phyloP scores from a whole-genome alignment of 2,113 vertebrate species.

The Macrotis lagotis region DNA sequence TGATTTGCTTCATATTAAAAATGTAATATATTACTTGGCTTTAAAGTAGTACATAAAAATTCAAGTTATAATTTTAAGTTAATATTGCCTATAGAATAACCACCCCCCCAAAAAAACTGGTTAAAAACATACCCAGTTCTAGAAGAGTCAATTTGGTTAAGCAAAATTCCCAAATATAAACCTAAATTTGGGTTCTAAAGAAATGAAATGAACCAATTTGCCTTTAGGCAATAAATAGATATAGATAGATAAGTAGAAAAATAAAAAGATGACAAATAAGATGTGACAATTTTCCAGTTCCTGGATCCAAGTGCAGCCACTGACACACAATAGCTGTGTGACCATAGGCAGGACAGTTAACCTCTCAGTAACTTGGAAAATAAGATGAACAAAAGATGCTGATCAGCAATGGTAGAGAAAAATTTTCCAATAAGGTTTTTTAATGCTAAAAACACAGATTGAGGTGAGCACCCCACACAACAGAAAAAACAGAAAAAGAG shows the following conservation, averaged over 20 bases:
- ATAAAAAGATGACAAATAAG: not conserved
- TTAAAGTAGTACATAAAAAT: slow-evolving; percentile 27
- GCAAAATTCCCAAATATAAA: slow-evolving; percentile 38
- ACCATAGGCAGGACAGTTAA: not conserved
- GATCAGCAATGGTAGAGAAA: not conserved
- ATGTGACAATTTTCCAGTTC: not conserved
- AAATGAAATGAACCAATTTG: slow-evolving; percentile 30
- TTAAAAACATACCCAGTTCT: slow-evolving; percentile 16
- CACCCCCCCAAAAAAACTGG: slow-evolving; percentile 11
- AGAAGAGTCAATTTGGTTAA: not conserved
- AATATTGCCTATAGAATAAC: slow-evolving; percentile 36
- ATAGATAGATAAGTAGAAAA: too few relatives aligned
- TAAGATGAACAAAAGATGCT: not conserved
- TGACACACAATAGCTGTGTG: not conserved
- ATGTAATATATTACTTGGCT: slow-evolving; percentile 31
- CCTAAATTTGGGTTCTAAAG: slow-evolving; percentile 7
- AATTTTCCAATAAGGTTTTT: not conserved
- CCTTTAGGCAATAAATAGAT: not conserved
- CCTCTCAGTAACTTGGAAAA: not conserved
- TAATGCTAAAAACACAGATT: not conserved
- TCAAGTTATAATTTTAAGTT: slow-evolving; percentile 47
- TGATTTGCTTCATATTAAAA: slow-evolving; percentile 44
- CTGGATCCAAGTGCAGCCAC: not conserved
- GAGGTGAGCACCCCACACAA: not conserved
- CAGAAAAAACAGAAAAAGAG: not conserved